Evolutionary conservation across 2,113 vertebrate species (phyloP).

Genomic region (Crocuta crocuta): DNA sequence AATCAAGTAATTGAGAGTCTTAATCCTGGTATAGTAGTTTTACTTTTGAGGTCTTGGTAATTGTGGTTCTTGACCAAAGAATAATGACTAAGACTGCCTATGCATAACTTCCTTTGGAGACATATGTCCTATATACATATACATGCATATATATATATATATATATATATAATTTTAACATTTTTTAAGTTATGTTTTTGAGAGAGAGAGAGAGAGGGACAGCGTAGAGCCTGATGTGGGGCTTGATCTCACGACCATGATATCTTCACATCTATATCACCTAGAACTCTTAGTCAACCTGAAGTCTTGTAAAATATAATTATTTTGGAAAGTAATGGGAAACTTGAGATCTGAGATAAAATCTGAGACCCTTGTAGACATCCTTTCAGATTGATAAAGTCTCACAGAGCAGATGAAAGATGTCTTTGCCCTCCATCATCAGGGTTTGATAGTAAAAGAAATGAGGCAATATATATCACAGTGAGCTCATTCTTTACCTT

Average conservation of each 20-base stretch:
- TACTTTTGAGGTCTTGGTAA: neutral
- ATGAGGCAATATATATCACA: neutral
- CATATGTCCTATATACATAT: neutral
- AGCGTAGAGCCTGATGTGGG: no score
- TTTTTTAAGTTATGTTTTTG: no score
- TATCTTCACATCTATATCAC: neutral
- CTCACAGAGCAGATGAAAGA: neutral
- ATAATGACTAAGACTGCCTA: neutral
- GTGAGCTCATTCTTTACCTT: neutral
- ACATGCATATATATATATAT: neutral
- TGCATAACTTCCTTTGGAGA: neutral
- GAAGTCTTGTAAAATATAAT: constrained; percentile 19
- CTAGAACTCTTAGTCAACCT: constrained; percentile 6
- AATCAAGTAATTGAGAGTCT: neutral
- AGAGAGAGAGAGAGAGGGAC: no score
- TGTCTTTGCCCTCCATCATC: neutral
- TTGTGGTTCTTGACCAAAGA: neutral
- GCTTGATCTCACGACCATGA: no score
- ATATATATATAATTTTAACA: no score
- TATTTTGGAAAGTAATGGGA: constrained; percentile 26
- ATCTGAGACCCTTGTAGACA: neutral
- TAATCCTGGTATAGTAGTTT: neutral
- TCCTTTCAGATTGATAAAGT: constrained; percentile 14
- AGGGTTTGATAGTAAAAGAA: neutral
- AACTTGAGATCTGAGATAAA: neutral